Base-by-base conservation (phyloP, 2,797 vertebrate genomes). In the Bradypodion pumilum region DNA sequence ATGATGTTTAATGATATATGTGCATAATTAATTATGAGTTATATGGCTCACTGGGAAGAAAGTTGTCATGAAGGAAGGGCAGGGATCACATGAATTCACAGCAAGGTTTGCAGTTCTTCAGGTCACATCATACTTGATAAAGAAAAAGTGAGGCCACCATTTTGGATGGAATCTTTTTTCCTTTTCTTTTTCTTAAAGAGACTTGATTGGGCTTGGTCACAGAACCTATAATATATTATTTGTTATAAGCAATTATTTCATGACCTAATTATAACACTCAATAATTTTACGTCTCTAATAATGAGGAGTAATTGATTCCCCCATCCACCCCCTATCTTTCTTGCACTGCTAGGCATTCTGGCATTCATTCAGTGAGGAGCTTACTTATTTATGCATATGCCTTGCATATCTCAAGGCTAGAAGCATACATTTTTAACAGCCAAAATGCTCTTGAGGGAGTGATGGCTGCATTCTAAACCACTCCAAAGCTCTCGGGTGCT, bases 361-460 rank as follows among this genome's bases (percentile, higher is more conserved):
- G 76, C 7, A 2, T 78, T 1, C 81, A 86, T 85, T 90, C 81
- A 89, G 87, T 89, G 79, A 90, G 87, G 89, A 77, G 3, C 32
- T 91, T 91, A 90, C 85, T 95, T 95, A 93, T 93, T 92, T 93
- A 91, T 91, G 87, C 74, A 89, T 89, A 74, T 88, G 81, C 82
- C 89, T 95, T 89, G 91, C 63, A 79, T 92, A 90, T 93, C 87
- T 94, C 92, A 93, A 87, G 86, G 87, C 81, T 85, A 85, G 78
- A 91, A 81, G 59, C 80, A 93, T 92, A 93, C 81, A 89, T 91
- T 95, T 95, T 94, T 90, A 94, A 94, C 49, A 92, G 69, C 63
- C 89, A 79, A 92, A 89, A 80, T 77, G 35, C 27, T 89, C 89
- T 85, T 94, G 32, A 87, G 86, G 76, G 78, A 70, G 62, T 74